phyloP scores from a whole-genome alignment of 2,113 vertebrate species.

The Dipodomys spectabilis region DNA sequence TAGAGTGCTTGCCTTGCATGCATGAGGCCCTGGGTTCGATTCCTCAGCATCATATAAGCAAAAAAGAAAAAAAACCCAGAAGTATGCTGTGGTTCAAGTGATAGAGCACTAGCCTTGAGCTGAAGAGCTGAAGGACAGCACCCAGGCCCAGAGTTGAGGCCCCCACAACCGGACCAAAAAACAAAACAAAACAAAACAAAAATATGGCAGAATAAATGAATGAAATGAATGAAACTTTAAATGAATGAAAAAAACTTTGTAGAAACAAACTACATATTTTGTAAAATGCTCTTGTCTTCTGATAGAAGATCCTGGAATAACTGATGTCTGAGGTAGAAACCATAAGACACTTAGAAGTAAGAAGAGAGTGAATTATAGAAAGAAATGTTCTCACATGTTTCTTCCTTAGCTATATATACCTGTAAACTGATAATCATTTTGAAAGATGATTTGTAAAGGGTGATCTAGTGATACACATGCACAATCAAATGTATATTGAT shows the following conservation, averaged over 20 bases:
- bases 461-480: background rate
- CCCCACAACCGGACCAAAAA: too few relatives aligned
- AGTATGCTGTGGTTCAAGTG: too few relatives aligned
- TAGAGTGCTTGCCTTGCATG: too few relatives aligned
- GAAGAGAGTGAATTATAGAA: background rate
- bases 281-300: background rate
- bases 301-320: background rate
- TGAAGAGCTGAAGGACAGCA: too few relatives aligned
- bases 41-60: too few relatives aligned
- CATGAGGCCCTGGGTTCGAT: too few relatives aligned
- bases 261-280: background rate
- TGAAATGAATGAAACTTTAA: background rate
- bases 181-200: background rate
- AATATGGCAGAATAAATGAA: background rate
- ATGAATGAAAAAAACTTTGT: background rate
- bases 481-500: background rate
- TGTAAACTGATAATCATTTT: background rate
- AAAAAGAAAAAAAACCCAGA: too few relatives aligned
- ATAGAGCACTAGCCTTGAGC: too few relatives aligned
- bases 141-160: too few relatives aligned
- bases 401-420: accelerated
- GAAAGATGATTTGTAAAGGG: background rate
- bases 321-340: background rate
- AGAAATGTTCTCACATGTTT: background rate
- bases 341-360: background rate